Base-by-base conservation (phyloP, 2,888 invertebrate species). In the Morinoia aosen region DNA sequence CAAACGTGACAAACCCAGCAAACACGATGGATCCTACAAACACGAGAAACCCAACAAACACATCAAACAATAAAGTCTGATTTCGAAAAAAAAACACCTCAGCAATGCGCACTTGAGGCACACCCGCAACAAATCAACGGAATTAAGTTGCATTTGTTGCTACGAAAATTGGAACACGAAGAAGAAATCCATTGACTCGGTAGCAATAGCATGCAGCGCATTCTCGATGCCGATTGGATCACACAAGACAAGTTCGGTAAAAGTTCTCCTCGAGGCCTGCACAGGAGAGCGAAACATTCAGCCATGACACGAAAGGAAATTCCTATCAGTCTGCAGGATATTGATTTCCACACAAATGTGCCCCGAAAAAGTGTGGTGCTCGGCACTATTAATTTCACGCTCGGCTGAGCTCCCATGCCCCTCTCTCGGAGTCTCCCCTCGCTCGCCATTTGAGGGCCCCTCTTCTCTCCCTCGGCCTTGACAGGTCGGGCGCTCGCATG, bases 321-420 rank as follows among this genome's bases (percentile, higher is more conserved):
- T 93, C 93, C 93, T 93, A 93, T 93, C 93, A 93, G 93, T 93
- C 93, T 93, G 93, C 93, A 93, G 93, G 93, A 93, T 93, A 93
- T 93, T 93, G 93, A 93, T 93, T 93, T 93, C 93, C 48, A 93
- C 93, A 57, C 93, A 93, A 93, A 93, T 93, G 93, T 93, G 93
- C 93, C 93, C 56, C 25, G 93, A 57, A 93, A 93, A 93, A 93
- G 93, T 93, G 93, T 93, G 57, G 48, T 57, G 93, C 93, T 33
- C 93, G 93, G 93, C 93, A 93, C 93, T 93, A 93, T 93, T 93
- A 93, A 93, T 93, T 93, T 93, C 93, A 57, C 93, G 93, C 93
- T 93, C 93, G 57, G 93, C 93, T 93, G 93, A 48, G 57, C 93
- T 93, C 57, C 93, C 93, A 57, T 93, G 57, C 93, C 76, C 90